Conservation (phyloP, 2,888 invertebrate species). For the Hetaerina titia region DNA sequence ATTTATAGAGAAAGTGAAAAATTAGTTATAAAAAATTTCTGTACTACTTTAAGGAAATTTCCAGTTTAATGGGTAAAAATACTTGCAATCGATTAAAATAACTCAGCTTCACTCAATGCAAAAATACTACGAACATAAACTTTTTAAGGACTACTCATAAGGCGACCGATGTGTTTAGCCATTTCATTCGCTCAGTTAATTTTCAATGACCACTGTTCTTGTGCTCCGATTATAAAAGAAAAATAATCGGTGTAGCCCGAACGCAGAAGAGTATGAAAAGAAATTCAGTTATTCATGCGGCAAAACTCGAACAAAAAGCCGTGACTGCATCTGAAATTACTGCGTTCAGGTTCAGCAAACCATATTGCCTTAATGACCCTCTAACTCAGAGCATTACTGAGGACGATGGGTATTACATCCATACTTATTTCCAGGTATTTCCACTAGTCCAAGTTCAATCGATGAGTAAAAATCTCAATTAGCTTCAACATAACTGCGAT, state of each 20-base stretch:
- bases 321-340: neutral
- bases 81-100: no score
- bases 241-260: neutral
- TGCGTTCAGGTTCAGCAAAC: neutral
- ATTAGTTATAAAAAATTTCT: no score
- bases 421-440: neutral
- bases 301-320: neutral
- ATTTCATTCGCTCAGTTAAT: neutral
- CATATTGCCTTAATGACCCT: neutral
- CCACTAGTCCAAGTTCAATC: neutral
- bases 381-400: neutral
- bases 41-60: no score
- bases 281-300: neutral
- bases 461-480: neutral
- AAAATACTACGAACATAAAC: neutral
- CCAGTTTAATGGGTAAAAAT: no score
- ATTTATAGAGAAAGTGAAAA: no score
- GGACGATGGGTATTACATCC: neutral
- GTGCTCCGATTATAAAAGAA: neutral
- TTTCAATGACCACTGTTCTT: neutral
- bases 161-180: neutral
- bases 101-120: no score
- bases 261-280: neutral
- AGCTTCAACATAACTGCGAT: neutral
- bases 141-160: neutral